phyloP scores from a whole-genome alignment of 2,113 vertebrate genomes.

The Ariopsis seemanni region DNA sequence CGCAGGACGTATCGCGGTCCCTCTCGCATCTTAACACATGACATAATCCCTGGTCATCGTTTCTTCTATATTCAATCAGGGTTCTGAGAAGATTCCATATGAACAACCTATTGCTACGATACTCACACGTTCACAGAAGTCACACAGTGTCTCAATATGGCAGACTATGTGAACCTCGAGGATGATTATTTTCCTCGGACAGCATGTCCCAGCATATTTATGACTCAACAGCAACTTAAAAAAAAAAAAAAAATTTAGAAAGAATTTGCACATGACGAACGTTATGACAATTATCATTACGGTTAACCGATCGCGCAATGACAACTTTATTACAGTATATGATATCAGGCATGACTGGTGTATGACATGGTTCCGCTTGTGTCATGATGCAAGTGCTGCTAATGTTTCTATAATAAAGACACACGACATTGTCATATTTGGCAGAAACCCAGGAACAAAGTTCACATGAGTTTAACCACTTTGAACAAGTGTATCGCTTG shows the following conservation, averaged over 20 bases:
- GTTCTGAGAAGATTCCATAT: neutral
- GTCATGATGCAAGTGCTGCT: neutral
- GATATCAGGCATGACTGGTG: neutral
- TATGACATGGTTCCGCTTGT: neutral
- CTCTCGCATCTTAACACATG: neutral
- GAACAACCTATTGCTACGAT: neutral
- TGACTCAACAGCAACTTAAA: too few species aligned
- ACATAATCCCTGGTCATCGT: neutral
- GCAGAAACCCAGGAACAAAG: neutral
- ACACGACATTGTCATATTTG: neutral
- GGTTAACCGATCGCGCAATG: neutral
- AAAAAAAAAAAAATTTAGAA: neutral
- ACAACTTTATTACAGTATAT: neutral
- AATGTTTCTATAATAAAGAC: neutral
- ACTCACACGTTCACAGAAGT: neutral
- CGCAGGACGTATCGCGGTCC: neutral
- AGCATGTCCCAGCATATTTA: neutral
- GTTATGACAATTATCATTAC: neutral
- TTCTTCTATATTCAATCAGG: neutral
- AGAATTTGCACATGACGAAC: neutral
- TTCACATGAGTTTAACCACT: neutral
- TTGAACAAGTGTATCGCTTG: neutral
- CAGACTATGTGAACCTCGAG: neutral
- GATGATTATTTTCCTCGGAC: neutral
- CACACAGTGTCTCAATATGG: neutral